phyloP scores from a whole-genome alignment of 2,888 invertebrate genomes.

The Acronicta psi region DNA sequence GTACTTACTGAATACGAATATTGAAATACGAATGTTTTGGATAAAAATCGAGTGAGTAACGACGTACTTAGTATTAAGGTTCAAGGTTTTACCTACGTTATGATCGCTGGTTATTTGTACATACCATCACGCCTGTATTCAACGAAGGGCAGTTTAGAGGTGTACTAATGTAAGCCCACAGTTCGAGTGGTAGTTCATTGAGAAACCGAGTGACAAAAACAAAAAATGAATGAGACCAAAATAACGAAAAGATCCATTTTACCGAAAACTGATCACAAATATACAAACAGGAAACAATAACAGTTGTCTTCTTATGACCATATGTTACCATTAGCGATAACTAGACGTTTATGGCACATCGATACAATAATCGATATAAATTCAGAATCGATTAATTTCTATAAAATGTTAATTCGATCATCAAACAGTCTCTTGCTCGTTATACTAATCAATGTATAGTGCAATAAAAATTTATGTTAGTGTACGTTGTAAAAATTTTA shows the following conservation, averaged over 20 bases:
- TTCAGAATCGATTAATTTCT: slow-evolving; percentile 86
- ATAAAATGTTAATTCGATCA: slow-evolving; percentile 85
- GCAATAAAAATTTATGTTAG: slow-evolving; percentile 79
- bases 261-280: slow-evolving; percentile 65
- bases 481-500: slow-evolving; percentile 78
- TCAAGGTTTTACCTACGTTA: too few relatives aligned
- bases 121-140: too few relatives aligned
- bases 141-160: too few relatives aligned
- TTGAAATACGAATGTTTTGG: too few relatives aligned
- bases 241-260: slow-evolving; percentile 60
- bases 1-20: too few relatives aligned
- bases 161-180: too few relatives aligned
- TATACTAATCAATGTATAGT: slow-evolving; percentile 85
- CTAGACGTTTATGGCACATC: slow-evolving; percentile 81
- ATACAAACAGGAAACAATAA: slow-evolving; percentile 78
- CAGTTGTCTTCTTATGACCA: slow-evolving; percentile 76
- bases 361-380: slow-evolving; percentile 78
- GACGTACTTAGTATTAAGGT: too few relatives aligned
- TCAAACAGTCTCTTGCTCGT: slow-evolving; percentile 84
- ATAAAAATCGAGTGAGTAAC: neutral
- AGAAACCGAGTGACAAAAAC: neutral
- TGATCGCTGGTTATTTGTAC: too few relatives aligned
- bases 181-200: too few relatives aligned
- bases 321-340: slow-evolving; percentile 85
- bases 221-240: slow-evolving; percentile 12